A percentile compares a stretch with the other conserved stretches of the same genome.
Conservation (phyloP, 2,797 vertebrate genomes). For the Gila robusta region DNA sequence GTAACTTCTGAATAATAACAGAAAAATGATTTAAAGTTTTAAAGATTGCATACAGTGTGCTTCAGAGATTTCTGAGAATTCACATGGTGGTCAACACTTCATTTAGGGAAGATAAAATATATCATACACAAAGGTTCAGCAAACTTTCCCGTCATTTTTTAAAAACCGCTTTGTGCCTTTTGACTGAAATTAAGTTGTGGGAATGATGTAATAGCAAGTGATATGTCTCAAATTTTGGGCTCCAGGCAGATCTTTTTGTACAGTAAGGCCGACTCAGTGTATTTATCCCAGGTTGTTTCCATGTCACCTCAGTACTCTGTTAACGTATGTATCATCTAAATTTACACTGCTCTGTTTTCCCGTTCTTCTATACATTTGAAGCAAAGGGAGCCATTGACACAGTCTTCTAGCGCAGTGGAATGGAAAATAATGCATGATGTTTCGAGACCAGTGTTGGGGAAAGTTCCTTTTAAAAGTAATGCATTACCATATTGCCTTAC, state of each 20-base stretch:
- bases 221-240: conserved; percentile 32
- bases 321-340: conserved; percentile 15
- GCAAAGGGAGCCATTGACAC: not conserved
- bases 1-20: not conserved
- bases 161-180: not conserved
- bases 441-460: not conserved
- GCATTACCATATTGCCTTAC: not conserved
- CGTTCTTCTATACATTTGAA: not conserved
- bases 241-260: conserved; percentile 37
- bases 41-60: not conserved
- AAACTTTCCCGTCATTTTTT: conserved; percentile 2
- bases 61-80: not conserved
- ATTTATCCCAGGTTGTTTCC: conserved; percentile 9
- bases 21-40: not conserved
- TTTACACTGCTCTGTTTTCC: conserved; percentile 3
- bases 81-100: not conserved
- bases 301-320: conserved; percentile 15
- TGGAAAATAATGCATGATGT: not conserved
- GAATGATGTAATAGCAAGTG: conserved; percentile 25
- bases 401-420: not conserved
- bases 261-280: not conserved
- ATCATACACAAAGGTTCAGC: conserved; percentile 2
- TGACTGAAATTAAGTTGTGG: conserved; percentile 14
- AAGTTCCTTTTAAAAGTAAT: not conserved
- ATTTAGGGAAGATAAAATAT: not conserved